Evolutionary conservation across 2,888 invertebrate species (phyloP).

Genomic region (Rhogogaster chlorosoma): DNA sequence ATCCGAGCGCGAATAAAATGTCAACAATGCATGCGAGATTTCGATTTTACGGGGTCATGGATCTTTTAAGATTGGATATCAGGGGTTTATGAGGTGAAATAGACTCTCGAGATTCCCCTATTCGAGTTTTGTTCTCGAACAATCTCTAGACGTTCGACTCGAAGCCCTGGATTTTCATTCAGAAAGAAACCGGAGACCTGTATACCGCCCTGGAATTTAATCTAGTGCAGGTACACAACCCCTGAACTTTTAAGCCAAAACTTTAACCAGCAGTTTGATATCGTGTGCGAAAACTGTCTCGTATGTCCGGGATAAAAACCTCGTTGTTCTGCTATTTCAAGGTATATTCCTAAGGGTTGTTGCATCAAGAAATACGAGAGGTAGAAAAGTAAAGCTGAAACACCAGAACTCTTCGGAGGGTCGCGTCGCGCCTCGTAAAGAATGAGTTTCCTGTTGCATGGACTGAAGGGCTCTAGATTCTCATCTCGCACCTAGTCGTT

Average conservation of each 20-base stretch:
- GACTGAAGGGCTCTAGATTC: background rate
- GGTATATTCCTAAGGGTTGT: background rate
- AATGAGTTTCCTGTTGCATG: background rate
- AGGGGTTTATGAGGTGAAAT: too few species aligned
- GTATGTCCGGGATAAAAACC: constrained; percentile 15
- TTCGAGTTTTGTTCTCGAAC: background rate
- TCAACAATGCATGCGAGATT: too few species aligned
- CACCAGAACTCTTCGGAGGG: background rate
- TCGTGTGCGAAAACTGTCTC: background rate
- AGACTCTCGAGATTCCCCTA: too few species aligned
- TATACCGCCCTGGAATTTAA: background rate
- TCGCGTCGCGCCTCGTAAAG: background rate
- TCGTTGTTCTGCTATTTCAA: background rate
- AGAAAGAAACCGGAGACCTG: background rate
- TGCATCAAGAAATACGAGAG: background rate
- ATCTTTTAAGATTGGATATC: too few species aligned
- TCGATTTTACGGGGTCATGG: too few species aligned
- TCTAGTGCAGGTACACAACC: background rate
- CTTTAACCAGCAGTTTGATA: constrained; percentile 21
- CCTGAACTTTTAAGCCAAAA: background rate
- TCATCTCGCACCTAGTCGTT: background rate
- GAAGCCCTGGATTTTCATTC: background rate
- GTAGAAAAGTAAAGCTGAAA: background rate
- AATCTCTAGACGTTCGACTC: background rate
- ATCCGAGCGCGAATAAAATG: too few species aligned